Conservation (phyloP, 2,888 invertebrate species). For the Phytoseiulus persimilis region DNA sequence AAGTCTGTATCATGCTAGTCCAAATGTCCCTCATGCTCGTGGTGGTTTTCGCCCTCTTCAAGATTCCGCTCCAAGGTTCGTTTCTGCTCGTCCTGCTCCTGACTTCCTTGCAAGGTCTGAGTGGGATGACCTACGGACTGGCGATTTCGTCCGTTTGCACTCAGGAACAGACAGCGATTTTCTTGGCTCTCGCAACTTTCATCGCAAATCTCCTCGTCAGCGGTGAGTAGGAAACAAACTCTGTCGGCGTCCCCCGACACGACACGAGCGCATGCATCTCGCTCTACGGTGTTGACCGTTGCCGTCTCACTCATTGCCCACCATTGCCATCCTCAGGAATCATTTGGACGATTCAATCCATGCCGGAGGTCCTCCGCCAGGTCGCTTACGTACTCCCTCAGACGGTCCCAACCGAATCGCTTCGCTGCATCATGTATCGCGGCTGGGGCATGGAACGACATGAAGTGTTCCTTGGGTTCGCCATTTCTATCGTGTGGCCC, state of each 20-base stretch:
- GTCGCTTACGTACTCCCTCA: constrained; percentile 67
- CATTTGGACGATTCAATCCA: constrained; percentile 92
- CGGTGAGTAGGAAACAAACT: constrained; percentile 56
- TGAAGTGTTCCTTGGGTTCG: constrained; percentile 66
- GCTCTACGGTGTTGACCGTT: too few species aligned
- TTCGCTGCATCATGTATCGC: constrained; percentile 66
- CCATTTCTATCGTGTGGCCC: constrained; percentile 71
- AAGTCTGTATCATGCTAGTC: constrained; percentile 88
- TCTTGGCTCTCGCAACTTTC: constrained; percentile 77
- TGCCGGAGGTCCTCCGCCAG: constrained; percentile 70
- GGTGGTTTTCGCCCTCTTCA: constrained; percentile 81
- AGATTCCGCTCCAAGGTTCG: constrained; percentile 79
- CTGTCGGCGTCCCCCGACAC: too few species aligned
- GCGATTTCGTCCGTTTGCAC: constrained; percentile 86
- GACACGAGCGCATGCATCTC: too few species aligned
- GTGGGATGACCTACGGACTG: constrained; percentile 93
- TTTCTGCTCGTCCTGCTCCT: constrained; percentile 71
- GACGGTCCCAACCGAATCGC: constrained; percentile 67
- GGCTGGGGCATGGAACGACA: constrained; percentile 63
- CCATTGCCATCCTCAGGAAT: constrained; percentile 60
- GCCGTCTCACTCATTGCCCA: too few species aligned
- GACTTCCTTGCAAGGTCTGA: constrained; percentile 78
- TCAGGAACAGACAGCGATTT: constrained; percentile 82
- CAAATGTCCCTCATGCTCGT: constrained; percentile 72
- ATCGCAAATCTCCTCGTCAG: constrained; percentile 84